These are phyloP conservation scores for Poecilia picta DNA, from an alignment of 2,797 vertebrate genomes.

Conservation along the genomic window DNA sequence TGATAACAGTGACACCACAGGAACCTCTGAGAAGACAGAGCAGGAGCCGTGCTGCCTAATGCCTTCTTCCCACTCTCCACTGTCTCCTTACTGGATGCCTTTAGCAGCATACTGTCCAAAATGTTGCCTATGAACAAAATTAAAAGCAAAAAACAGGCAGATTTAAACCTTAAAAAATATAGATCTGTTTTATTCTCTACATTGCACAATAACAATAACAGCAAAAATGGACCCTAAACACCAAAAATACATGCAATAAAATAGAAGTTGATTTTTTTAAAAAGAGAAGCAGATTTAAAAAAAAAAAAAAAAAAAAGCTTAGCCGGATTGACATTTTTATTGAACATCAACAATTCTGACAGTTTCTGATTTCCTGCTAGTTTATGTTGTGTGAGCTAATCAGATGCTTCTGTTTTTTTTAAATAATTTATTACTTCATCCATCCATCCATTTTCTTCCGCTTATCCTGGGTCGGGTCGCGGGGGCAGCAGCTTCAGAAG, in stretches of 20 bases:
- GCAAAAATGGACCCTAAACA: background rate
- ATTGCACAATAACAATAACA: background rate
- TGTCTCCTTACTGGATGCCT: conserved; percentile 87
- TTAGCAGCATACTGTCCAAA: conserved; percentile 88
- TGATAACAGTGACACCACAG: conserved; percentile 93
- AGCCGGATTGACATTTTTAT: background rate
- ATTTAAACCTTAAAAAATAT: conserved; percentile 13
- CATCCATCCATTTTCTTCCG: too few species aligned
- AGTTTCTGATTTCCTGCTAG: background rate
- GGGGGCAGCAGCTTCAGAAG: too few species aligned
- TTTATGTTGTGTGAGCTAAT: background rate
- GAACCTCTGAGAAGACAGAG: conserved; percentile 83
- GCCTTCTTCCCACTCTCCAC: conserved; percentile 84
- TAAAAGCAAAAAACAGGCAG: conserved; percentile 20
- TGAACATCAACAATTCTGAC: background rate
- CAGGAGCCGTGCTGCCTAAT: conserved; percentile 82
- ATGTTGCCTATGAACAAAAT: conserved; percentile 77
- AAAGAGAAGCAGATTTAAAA: background rate
- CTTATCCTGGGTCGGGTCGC: too few species aligned
- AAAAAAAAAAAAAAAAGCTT: background rate
- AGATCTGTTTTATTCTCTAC: background rate
- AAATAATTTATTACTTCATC: background rate
- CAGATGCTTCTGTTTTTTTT: background rate
- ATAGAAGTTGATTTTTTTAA: background rate
- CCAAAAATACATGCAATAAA: background rate